phyloP scores from a whole-genome alignment of 2,797 vertebrate genomes.

The Oreortyx pictus region DNA sequence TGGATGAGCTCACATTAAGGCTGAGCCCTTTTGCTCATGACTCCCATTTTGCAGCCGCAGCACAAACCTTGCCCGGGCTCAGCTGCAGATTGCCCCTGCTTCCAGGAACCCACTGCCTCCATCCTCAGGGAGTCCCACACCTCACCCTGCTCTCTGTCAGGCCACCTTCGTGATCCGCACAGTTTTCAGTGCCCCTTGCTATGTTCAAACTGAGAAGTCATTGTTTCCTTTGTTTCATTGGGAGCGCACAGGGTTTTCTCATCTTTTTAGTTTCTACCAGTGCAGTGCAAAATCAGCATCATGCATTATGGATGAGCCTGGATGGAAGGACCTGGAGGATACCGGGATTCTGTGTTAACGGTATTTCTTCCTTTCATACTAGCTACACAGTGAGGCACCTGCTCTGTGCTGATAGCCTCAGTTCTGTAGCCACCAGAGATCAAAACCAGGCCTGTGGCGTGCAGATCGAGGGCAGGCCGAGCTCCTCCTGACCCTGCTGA shows the following conservation, averaged over 20 bases:
- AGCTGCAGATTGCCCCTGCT: no score
- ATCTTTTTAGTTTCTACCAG: not conserved
- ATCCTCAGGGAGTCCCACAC: not conserved
- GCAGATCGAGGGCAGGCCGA: not conserved
- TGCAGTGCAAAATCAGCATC: not conserved
- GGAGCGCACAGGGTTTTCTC: not conserved
- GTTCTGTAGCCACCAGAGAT: not conserved
- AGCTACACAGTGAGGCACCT: not conserved
- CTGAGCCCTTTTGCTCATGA: constrained; percentile 46
- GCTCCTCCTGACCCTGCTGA: not conserved
- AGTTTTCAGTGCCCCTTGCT: constrained; percentile 29
- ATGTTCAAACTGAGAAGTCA: not conserved
- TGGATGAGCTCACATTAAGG: constrained; percentile 16
- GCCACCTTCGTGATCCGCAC: constrained; percentile 54
- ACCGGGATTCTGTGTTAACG: not conserved
- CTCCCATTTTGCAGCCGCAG: constrained; percentile 39
- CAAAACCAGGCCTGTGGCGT: not conserved
- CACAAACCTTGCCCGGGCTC: not conserved
- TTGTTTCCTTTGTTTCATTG: not conserved
- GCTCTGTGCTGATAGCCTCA: not conserved
- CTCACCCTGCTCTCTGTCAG: no score
- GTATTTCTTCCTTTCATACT: constrained; percentile 8
- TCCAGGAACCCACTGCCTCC: not conserved
- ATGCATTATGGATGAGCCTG: constrained; percentile 7
- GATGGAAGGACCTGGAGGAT: not conserved